These are phyloP conservation scores for Sphaeridia pumilis DNA, from an alignment of 2,888 invertebrate species.

Conservation along the genomic window DNA sequence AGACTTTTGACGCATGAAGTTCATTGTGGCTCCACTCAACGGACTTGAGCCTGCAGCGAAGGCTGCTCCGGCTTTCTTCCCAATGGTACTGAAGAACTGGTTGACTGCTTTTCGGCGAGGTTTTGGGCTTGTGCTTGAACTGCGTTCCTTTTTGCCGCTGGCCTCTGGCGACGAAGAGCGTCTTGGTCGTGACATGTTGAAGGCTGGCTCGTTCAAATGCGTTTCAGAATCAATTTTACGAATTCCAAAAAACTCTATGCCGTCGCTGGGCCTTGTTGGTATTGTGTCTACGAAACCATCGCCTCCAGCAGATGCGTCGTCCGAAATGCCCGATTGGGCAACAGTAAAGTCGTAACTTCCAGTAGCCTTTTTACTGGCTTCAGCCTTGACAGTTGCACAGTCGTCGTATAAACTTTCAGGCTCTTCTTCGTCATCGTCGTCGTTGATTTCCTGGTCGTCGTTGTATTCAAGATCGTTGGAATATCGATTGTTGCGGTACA, in stretches of 20 bases:
- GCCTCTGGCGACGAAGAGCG: constrained; percentile 8
- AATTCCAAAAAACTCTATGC: constrained; percentile 36
- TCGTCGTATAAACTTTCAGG: constrained; percentile 35
- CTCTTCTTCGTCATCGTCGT: constrained; percentile 15
- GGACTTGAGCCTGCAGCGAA: constrained; percentile 22
- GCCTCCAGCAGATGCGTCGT: constrained; percentile 20
- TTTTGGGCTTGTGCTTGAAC: constrained; percentile 33
- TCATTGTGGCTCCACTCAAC: constrained; percentile 14
- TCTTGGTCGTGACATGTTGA: constrained; percentile 15
- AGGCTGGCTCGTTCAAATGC: constrained; percentile 29
- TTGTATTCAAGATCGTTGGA: not conserved
- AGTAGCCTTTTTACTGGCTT: constrained; percentile 12
- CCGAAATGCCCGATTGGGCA: constrained; percentile 14
- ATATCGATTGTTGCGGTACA: not conserved
- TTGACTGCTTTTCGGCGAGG: constrained; percentile 31
- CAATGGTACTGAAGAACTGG: constrained; percentile 36
- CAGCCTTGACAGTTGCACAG: constrained; percentile 16
- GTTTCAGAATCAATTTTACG: constrained; percentile 35
- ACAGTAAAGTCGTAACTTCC: constrained; percentile 33
- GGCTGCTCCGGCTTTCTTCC: constrained; percentile 36
- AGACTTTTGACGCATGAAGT: constrained; percentile 17
- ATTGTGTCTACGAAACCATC: constrained; percentile 25
- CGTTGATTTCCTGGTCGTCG: not conserved
- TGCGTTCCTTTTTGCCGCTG: constrained; percentile 21
- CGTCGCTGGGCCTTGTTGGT: constrained; percentile 24